Conservation (phyloP, 2,888 invertebrate species). For the Schizaphis graminum region DNA sequence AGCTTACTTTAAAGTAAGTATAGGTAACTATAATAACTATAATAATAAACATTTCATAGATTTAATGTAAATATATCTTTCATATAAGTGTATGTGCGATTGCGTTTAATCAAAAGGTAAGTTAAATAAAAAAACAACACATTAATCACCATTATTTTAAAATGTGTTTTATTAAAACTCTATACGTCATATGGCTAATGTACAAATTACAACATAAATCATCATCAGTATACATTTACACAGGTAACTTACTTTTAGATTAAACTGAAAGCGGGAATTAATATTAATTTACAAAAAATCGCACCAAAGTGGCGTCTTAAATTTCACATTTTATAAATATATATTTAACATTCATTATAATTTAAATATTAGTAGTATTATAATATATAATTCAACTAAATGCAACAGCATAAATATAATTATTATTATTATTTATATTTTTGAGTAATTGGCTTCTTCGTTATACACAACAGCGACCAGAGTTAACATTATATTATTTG, state of each 20-base stretch:
- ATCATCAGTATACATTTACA: not conserved
- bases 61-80: not conserved
- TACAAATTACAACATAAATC: not conserved
- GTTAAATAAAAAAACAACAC: not conserved
- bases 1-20: not conserved
- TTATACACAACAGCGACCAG: not conserved
- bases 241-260: not conserved
- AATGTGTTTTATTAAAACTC: slow-evolving; percentile 19
- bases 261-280: not conserved
- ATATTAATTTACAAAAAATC: slow-evolving; percentile 19
- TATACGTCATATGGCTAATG: not conserved
- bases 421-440: not conserved
- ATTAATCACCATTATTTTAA: not conserved
- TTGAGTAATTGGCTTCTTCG: not conserved
- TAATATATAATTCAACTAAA: slow-evolving; percentile 13
- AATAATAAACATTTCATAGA: not conserved
- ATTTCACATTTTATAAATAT: slow-evolving; percentile 16
- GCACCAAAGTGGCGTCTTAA: slow-evolving; percentile 31
- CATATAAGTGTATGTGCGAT: not conserved
- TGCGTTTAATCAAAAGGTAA: not conserved
- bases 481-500: not conserved
- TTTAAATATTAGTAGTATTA: not conserved
- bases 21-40: not conserved
- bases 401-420: not conserved
- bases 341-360: not conserved